A percentile compares a stretch with the other conserved stretches of the same genome.
phyloP scores from a whole-genome alignment of 2,888 invertebrate species.

The Lithophane semibrunnea region DNA sequence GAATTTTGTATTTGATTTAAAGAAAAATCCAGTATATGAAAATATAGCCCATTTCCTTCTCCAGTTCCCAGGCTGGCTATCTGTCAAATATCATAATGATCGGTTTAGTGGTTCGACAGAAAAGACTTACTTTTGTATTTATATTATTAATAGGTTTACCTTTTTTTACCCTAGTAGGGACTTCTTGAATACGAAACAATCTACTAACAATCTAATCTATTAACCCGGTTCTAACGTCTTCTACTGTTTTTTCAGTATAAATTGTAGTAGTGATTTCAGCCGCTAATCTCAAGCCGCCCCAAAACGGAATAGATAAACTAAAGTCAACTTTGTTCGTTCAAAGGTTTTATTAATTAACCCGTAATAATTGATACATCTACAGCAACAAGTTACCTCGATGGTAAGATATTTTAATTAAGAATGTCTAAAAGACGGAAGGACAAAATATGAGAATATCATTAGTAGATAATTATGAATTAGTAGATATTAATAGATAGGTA shows the following conservation, averaged over 20 bases:
- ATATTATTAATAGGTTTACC: neutral
- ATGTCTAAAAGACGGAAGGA: neutral
- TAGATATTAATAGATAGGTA: neutral
- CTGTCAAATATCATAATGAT: neutral
- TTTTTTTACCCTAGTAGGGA: neutral
- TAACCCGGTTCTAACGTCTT: neutral
- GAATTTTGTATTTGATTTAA: neutral
- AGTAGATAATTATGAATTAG: neutral
- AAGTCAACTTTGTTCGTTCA: neutral
- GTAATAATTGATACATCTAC: conserved; percentile 9
- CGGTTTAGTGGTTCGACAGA: too few relatives aligned
- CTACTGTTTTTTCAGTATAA: neutral
- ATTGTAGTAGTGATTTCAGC: neutral
- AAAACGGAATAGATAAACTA: neutral
- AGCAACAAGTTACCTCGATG: conserved; percentile 5
- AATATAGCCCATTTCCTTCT: neutral
- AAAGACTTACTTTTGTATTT: neutral
- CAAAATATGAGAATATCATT: conserved; percentile 4
- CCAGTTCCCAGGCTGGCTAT: neutral
- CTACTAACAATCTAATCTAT: neutral
- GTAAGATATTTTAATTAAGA: conserved; percentile 1
- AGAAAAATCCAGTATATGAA: too few relatives aligned
- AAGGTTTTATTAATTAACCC: conserved; percentile 18
- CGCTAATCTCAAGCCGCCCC: neutral
- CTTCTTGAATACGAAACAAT: neutral